Evolutionary conservation across 92 coral and sea anemone genomes (phyloP).

Genomic region (Parazoanthus darwini): DNA sequence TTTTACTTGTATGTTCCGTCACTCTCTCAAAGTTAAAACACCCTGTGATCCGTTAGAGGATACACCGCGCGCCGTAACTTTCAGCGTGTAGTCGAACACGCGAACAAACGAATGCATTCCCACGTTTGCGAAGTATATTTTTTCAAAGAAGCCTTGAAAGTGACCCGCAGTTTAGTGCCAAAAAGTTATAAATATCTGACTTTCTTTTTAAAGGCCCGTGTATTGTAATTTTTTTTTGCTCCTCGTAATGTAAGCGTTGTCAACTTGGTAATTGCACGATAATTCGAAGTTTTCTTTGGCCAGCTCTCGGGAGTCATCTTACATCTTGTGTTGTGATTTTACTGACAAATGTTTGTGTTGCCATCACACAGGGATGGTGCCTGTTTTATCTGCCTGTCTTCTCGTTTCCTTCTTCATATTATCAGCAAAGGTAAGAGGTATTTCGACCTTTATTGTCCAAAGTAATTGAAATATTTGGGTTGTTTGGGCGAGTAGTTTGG

Average conservation of each 20-base stretch:
- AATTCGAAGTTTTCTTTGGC: slow-evolving; percentile 11
- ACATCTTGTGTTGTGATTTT: neutral
- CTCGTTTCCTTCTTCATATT: neutral
- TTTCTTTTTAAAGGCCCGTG: neutral
- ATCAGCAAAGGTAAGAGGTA: neutral
- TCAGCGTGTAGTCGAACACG: neutral
- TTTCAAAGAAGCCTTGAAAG: too few species aligned
- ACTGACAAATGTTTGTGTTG: slow-evolving; percentile 13
- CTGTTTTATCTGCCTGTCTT: neutral
- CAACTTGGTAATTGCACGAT: slow-evolving; percentile 6
- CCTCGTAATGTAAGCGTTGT: too few species aligned
- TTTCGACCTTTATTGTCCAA: neutral
- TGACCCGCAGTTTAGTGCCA: neutral
- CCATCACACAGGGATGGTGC: neutral
- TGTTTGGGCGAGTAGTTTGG: neutral
- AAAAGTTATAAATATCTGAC: neutral
- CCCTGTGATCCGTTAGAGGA: neutral
- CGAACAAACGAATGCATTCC: neutral
- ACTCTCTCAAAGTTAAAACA: neutral
- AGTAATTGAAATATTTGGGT: neutral
- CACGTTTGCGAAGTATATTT: too few species aligned
- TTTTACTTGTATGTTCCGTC: neutral
- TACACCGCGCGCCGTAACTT: neutral
- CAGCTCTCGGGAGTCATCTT: neutral
- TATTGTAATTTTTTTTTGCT: neutral